Evolutionary conservation across 2,888 invertebrate genomes (phyloP), one percentile per base, ranked within the genome.

Genomic region (Noctuana brunneofusca): DNA sequence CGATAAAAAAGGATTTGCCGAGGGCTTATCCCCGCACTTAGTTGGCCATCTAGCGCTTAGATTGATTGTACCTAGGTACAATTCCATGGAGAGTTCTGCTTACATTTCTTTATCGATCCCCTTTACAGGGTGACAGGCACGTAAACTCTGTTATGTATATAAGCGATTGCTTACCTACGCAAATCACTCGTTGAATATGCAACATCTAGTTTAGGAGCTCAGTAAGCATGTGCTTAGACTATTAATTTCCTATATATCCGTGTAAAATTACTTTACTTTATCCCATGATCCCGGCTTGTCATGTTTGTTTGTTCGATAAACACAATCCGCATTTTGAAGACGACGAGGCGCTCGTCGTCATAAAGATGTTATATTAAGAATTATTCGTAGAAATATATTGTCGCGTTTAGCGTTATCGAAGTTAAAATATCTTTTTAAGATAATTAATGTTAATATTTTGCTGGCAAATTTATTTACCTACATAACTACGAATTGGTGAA

Each of bases 131-230:
- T 52, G 56, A 57, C 57, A 24, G 63, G 64, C 68, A 69, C 70
- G 75, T 75, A 80, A 75, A 78, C 76, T 76, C 75, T 76, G 81
- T 83, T 84, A 86, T 84, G 83, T 86, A 82, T 74, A 81, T 83
- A 86, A 84, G 84, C 87, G 81, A 87, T 86, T 90, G 89, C 86
- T 89, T 89, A 87, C 88, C 82, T 88, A 90, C 86, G 89, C 89
- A 90, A 90, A 90, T 90, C 88, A 83, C 85, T 85, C 87, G 84
- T 86, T 90, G 90, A 90, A 90, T 90, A 90, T 89, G 89, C 87
- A 90, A 87, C 84, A 79, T 79, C 84, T 89, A 87, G 89, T 90
- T 87, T 85, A 78, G 86, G 78, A 84, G 87, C 85, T 87, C 86
- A 83, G 83, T 84, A 84, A 87, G 87, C 87, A 88, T 81, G 81